Evolutionary conservation across 1,140 invertebrate genomes (phyloP), one percentile per base, ranked within the genome.

Genomic region (Chironomus striatipennis): DNA sequence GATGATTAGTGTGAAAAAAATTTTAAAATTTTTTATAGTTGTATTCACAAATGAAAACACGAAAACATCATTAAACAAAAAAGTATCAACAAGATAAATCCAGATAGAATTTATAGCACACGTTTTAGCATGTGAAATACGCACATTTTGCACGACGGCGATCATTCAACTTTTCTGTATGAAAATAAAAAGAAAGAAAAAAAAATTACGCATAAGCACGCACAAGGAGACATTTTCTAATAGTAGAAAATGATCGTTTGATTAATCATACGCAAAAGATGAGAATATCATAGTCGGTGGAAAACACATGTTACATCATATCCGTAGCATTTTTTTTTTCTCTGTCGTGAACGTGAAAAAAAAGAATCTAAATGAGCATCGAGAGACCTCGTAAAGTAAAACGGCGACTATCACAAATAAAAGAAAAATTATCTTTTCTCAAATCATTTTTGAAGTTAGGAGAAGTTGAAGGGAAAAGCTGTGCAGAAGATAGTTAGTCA

Each of bases 241-340:
- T 34, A 34, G 24, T 34, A 57, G 47, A 57, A 57, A 57, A 57
- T 57, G 47, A 57, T 57, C 12, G 47, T 57, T 12, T 57, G 47
- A 57, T 57, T 57, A 57, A 57, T 57, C 47, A 57, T n/a, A n/a
- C 47, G 47, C n/a, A 57, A 34, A 34, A 34, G 24, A 34, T 34
- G 24, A 34, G 24, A 34, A 34, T 34, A 34, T 34, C 24, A 34
- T 34, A n/a, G n/a, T 34, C 24, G 24, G 24, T 57, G 47, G 47
- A 57, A 57, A 57, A 57, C 47, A 57, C 47, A 57, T 57, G 47
- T 57, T 57, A 57, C 47, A 57, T 57, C 47, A 57, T 57, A 10
- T 15, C 12, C 8, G 43, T 47, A 47, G 43, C 43, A 47, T 10
- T 57, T 12, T 15, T 5, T 34, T 5, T 47, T 10, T 47, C 8